Evolutionary conservation across 2,113 vertebrate species (phyloP).

Genomic region (Geococcyx californianus): DNA sequence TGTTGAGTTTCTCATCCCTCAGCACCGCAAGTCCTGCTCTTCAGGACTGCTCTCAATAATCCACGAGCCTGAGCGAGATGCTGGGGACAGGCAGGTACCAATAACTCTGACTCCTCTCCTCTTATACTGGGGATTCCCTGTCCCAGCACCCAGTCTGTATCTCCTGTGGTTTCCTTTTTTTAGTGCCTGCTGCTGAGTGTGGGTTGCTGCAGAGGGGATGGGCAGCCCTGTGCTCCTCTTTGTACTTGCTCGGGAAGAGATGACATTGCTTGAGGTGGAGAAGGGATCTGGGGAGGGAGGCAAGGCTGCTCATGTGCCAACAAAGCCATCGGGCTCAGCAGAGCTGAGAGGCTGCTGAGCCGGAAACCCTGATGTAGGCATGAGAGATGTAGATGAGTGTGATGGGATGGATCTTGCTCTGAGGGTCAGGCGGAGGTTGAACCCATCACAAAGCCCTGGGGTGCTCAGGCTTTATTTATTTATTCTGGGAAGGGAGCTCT

Average conservation of each 20-base stretch:
- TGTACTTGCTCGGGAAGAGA: not conserved
- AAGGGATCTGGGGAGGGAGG: not conserved
- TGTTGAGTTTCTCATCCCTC: too few relatives aligned
- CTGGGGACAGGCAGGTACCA: not conserved
- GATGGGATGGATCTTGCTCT: not conserved
- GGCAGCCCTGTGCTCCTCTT: not conserved
- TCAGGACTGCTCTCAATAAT: too few relatives aligned
- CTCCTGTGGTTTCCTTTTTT: not conserved
- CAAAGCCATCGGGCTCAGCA: rapidly evolving
- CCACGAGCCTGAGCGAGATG: not conserved
- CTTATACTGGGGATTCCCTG: not conserved
- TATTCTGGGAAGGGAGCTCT: not conserved
- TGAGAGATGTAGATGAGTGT: too few relatives aligned
- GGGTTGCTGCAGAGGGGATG: not conserved
- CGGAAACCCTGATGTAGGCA: rapidly evolving
- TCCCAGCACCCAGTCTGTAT: rapidly evolving
- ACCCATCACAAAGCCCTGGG: not conserved
- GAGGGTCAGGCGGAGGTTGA: not conserved
- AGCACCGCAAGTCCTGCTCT: too few relatives aligned
- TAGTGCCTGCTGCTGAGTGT: rapidly evolving
- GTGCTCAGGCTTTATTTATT: not conserved
- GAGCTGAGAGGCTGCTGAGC: not conserved
- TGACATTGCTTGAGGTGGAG: rapidly evolving
- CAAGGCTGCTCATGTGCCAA: rapidly evolving
- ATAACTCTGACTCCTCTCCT: not conserved